Evolutionary conservation across 2,113 vertebrate species (phyloP).

Genomic region (Megaceryle torquata): DNA sequence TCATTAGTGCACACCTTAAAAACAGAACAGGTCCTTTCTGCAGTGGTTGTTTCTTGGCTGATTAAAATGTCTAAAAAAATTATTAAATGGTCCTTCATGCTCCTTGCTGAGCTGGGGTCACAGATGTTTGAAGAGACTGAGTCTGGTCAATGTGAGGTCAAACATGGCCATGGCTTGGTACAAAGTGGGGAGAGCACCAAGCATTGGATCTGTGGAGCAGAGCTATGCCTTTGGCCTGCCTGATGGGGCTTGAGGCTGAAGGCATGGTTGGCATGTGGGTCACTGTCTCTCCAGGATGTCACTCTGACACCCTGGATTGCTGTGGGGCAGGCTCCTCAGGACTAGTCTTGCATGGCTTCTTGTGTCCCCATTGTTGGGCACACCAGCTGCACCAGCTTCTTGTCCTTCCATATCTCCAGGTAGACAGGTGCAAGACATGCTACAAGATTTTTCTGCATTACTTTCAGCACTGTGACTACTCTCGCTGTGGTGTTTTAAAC

Average conservation of each 20-base stretch:
- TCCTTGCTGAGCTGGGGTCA: not conserved
- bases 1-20: not conserved
- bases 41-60: not conserved
- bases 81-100: not conserved
- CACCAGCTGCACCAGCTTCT: too few relatives aligned
- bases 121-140: accelerated
- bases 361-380: not conserved
- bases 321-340: too few relatives aligned
- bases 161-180: not conserved
- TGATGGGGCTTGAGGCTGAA: not conserved
- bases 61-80: not conserved
- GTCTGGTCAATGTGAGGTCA: not conserved
- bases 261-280: not conserved
- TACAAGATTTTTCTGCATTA: not conserved
- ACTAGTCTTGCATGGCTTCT: not conserved
- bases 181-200: accelerated
- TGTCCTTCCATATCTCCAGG: not conserved
- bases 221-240: not conserved
- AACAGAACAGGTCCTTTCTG: not conserved
- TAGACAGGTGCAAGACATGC: not conserved
- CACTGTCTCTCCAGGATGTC: not conserved
- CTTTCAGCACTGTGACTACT: not conserved
- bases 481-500: not conserved
- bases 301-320: not conserved
- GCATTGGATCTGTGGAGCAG: accelerated